These are phyloP conservation scores for Lasiurus cinereus DNA, from an alignment of 2,113 vertebrate species.

Conservation along the genomic window DNA sequence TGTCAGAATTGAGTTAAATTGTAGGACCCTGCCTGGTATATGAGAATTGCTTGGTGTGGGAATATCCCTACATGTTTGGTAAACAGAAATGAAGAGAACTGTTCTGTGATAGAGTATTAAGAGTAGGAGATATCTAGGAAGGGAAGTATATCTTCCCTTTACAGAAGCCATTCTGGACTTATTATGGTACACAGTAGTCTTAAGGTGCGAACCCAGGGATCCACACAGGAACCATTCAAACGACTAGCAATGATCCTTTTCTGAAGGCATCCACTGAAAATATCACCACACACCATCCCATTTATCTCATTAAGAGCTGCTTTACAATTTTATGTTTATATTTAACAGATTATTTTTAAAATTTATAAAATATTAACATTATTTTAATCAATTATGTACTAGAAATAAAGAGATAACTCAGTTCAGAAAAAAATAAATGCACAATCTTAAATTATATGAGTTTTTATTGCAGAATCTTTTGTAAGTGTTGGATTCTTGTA, in stretches of 20 bases:
- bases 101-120: neutral
- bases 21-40: neutral
- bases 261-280: neutral
- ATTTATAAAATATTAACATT: neutral
- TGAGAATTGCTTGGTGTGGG: neutral
- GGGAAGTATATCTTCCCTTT: neutral
- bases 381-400: neutral
- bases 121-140: neutral
- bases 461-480: slow-evolving; percentile 21
- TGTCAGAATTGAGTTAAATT: neutral
- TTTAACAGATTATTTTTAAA: slow-evolving; percentile 49
- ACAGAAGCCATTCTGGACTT: neutral
- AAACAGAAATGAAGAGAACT: neutral
- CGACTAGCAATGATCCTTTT: neutral
- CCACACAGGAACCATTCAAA: neutral
- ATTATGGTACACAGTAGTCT: neutral
- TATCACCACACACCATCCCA: neutral
- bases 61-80: neutral
- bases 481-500: neutral
- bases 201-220: neutral
- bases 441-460: slow-evolving; percentile 13
- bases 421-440: neutral
- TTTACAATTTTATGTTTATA: slow-evolving; percentile 31
- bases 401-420: slow-evolving; percentile 2
- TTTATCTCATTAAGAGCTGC: neutral